These are phyloP conservation scores for Teleiodes luculella DNA, from an alignment of 2,888 invertebrate genomes.

Conservation along the genomic window DNA sequence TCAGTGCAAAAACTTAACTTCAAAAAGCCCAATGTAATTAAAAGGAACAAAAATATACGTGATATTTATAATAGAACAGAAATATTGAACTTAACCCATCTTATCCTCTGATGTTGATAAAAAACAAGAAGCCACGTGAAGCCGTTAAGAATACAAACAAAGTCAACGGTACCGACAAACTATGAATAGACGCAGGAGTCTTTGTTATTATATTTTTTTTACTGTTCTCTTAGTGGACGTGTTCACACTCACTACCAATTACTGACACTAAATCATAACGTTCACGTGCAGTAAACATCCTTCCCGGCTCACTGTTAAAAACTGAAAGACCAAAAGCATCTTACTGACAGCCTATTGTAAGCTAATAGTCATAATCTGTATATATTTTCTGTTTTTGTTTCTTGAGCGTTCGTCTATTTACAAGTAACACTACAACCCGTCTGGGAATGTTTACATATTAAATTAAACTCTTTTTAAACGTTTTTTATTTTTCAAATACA, in stretches of 20 bases:
- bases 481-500: conserved; percentile 38
- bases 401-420: conserved; percentile 57
- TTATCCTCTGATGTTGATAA: conserved; percentile 22
- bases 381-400: conserved; percentile 53
- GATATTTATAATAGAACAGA: conserved; percentile 4
- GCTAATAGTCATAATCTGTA: conserved; percentile 71
- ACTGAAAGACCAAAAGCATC: conserved; percentile 60
- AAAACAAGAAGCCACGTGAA: conserved; percentile 41
- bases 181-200: conserved; percentile 59
- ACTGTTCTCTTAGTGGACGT: conserved; percentile 68
- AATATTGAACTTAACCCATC: conserved; percentile 15
- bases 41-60: conserved; percentile 4
- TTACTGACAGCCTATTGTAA: conserved; percentile 68
- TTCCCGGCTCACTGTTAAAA: conserved; percentile 54
- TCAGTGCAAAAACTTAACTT: conserved; percentile 6
- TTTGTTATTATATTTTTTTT: conserved; percentile 72
- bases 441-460: conserved; percentile 72
- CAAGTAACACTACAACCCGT: conserved; percentile 47
- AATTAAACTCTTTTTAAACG: conserved; percentile 51
- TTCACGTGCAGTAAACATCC: conserved; percentile 73
- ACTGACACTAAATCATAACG: conserved; percentile 74
- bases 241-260: conserved; percentile 75
- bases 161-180: conserved; percentile 42
- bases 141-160: conserved; percentile 53
- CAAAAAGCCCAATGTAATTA: neutral